Evolutionary conservation across 2,888 invertebrate genomes (phyloP), one percentile per base, ranked within the genome.

Genomic region (Blomia tropicalis): DNA sequence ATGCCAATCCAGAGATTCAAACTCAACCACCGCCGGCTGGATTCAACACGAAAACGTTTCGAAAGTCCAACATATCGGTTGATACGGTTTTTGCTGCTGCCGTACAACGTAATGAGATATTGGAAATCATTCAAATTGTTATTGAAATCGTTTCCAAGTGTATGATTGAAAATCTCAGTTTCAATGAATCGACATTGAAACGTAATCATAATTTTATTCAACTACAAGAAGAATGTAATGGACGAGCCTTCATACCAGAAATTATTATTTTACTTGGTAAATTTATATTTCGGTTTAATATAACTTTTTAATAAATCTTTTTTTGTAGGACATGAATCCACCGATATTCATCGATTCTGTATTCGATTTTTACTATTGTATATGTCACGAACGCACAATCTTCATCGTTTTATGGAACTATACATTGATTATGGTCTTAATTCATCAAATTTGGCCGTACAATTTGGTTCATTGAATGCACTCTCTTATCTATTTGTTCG

Each of bases 301-400:
- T 14, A 7, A 7, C 32, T 4, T 7, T 7, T 32, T 14, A 32
- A 41, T 41, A 2, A 41, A 41, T 19, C 41, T 32, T 32, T 32
- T 32, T 14, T 32, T 32, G 5, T 32, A 58, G 86, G 87, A 2
- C 85, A 70, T 60, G 67, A 70, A 41, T 71, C 70, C 62, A 67
- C 69, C 5, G 70, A 70, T 23, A 70, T 72, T 2, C 68, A 75
- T 41, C 68, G 74, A 60, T 72, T 75, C 36, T 73, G 75, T 11
- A 71, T 75, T 5, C 75, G 76, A 65, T 72, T 75, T 0, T 69
- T 78, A 17, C 74, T 74, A 67, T 71, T 72, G 1, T 77, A 76
- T 68, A 73, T 75, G 72, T 73, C 73, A 64, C 69, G 72, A 64
- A 75, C 76, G 2, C 68, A 71, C 53, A 74, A 76, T 65, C 68